Evolutionary conservation across 2,888 invertebrate genomes (phyloP).

Genomic region (Harpagoxenus sublaevis): DNA sequence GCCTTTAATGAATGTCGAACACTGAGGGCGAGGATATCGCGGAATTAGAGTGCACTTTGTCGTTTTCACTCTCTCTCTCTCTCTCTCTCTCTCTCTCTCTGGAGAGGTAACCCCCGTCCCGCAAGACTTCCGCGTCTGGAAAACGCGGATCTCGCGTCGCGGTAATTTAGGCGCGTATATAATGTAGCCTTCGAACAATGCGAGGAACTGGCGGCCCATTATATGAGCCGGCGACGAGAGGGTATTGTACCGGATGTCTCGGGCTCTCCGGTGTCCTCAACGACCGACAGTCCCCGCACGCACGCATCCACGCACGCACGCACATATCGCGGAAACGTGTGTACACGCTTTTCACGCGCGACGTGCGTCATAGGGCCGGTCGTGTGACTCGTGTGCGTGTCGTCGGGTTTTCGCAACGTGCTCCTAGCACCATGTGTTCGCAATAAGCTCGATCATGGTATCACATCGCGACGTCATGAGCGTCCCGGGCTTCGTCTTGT

Average conservation of each 20-base stretch:
- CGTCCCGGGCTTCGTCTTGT: neutral
- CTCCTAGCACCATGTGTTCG: conserved; percentile 75
- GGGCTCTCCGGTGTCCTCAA: conserved; percentile 75
- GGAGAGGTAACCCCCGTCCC: neutral
- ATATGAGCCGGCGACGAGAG: conserved; percentile 79
- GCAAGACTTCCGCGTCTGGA: conserved; percentile 32
- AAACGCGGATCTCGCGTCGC: conserved; percentile 32
- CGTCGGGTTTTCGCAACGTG: conserved; percentile 8
- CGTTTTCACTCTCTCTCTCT: neutral
- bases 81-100: neutral
- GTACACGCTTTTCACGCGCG: conserved; percentile 27
- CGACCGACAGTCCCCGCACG: conserved; percentile 44
- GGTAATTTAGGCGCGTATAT: conserved; percentile 73
- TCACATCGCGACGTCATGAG: conserved; percentile 5
- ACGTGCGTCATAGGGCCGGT: conserved; percentile 58
- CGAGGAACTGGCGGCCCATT: conserved; percentile 83
- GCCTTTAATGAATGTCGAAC: neutral
- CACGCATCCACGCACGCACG: conserved; percentile 43
- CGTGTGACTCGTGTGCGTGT: neutral
- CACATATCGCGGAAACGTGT: conserved; percentile 26
- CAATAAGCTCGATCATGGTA: conserved; percentile 70
- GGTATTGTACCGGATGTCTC: conserved; percentile 85
- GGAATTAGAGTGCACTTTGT: neutral
- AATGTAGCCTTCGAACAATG: conserved; percentile 83
- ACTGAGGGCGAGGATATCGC: neutral